Evolutionary conservation across 2,113 vertebrate species (phyloP).

Genomic region (Leptodactylus fuscus): DNA sequence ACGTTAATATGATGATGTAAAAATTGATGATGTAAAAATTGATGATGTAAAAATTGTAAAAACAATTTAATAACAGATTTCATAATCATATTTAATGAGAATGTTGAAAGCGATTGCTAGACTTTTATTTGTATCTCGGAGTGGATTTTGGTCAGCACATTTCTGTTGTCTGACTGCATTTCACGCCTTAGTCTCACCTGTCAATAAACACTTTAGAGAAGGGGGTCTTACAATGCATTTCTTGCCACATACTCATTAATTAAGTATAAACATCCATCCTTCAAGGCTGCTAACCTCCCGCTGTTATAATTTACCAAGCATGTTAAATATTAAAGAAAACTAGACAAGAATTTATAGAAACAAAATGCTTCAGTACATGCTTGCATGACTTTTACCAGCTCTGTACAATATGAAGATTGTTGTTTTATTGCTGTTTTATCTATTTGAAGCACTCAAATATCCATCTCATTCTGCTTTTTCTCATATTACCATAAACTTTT

Average conservation of each 20-base stretch:
- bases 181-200: neutral
- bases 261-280: constrained; percentile 37
- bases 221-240: neutral
- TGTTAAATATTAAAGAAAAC: constrained; percentile 31
- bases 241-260: constrained; percentile 21
- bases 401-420: neutral
- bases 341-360: constrained; percentile 23
- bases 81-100: neutral
- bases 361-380: constrained; percentile 14
- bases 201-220: constrained; percentile 11
- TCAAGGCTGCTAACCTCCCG: constrained; percentile 8
- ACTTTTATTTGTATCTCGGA: neutral
- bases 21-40: no score
- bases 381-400: neutral
- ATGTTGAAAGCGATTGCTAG: neutral
- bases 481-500: neutral
- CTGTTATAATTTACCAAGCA: constrained; percentile 35
- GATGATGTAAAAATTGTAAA: no score
- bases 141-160: neutral
- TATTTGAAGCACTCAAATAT: neutral
- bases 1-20: no score
- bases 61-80: no score
- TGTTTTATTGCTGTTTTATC: neutral
- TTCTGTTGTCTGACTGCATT: neutral
- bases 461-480: neutral